Conservation (phyloP, 2,888 invertebrate genomes). For the Papilio demoleus region DNA sequence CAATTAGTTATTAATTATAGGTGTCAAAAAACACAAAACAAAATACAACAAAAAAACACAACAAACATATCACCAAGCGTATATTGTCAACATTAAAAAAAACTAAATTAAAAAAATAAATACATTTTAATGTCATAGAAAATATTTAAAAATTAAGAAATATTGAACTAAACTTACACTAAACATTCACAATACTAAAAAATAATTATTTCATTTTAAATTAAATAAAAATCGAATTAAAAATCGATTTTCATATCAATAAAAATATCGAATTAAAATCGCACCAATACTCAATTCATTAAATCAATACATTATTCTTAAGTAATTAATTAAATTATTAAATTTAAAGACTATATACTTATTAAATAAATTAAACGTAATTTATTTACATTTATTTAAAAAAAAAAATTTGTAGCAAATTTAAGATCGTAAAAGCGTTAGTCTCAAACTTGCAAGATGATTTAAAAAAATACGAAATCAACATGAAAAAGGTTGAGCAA, state of each 20-base stretch:
- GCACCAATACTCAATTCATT: not conserved
- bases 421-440: not conserved
- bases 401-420: not conserved
- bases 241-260: not conserved
- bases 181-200: constrained; percentile 36
- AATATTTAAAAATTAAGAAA: constrained; percentile 41
- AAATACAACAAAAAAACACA: constrained; percentile 62
- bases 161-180: constrained; percentile 42
- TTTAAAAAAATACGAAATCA: not conserved
- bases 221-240: not conserved
- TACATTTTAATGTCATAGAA: constrained; percentile 56
- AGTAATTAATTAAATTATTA: not conserved
- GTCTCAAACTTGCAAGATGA: not conserved
- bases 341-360: not conserved
- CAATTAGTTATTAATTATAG: no score
- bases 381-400: not conserved
- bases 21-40: no score
- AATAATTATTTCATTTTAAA: constrained; percentile 21
- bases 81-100: constrained; percentile 78
- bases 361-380: no score
- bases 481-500: not conserved
- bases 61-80: constrained; percentile 74
- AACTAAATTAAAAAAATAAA: constrained; percentile 71
- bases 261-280: not conserved
- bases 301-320: not conserved